phyloP scores from a whole-genome alignment of 2,113 vertebrate genomes.

The Natator depressus region DNA sequence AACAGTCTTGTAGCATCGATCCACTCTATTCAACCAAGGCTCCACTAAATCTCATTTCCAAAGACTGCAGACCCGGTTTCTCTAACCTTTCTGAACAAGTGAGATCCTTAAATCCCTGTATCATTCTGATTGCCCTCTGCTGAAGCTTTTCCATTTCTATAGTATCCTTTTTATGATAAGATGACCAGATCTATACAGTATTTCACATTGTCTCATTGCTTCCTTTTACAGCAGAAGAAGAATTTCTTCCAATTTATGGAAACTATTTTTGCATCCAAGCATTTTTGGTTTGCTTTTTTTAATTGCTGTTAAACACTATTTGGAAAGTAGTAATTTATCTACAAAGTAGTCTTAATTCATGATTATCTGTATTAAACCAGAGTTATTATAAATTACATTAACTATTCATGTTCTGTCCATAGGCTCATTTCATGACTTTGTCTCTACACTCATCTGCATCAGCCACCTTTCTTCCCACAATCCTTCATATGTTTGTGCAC shows the following conservation, averaged over 20 bases:
- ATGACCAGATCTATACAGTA: accelerated
- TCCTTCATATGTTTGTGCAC: background rate
- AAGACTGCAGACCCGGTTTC: constrained; percentile 43
- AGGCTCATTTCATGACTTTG: background rate
- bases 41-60: constrained; percentile 56
- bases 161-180: background rate
- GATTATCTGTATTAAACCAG: background rate
- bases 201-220: accelerated
- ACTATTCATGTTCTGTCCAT: background rate
- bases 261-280: background rate
- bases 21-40: constrained; percentile 26
- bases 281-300: background rate
- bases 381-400: background rate
- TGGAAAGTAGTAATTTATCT: background rate
- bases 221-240: background rate
- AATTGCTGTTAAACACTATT: background rate
- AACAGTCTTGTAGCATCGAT: constrained; percentile 20
- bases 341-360: background rate
- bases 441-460: background rate
- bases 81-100: constrained; percentile 23
- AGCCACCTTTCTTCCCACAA: background rate
- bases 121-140: constrained; percentile 24
- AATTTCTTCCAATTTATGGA: background rate
- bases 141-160: constrained; percentile 1
- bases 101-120: constrained; percentile 19